Conservation (phyloP, 1,140 invertebrate genomes). For the Panulirus ornatus region DNA sequence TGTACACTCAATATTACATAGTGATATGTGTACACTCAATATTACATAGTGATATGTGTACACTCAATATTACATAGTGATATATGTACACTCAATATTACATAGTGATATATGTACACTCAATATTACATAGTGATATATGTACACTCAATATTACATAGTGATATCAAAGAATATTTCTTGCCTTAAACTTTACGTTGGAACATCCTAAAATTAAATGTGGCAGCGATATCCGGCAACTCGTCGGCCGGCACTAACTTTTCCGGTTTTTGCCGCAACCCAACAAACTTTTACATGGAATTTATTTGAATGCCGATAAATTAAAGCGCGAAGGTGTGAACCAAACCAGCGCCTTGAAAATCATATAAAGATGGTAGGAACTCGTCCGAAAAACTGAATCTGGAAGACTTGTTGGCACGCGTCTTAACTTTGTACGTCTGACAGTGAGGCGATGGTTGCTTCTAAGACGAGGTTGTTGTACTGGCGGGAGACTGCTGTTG, state of each 20-base stretch:
- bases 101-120: too few relatives aligned
- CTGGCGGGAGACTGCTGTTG: too few relatives aligned
- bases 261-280: constrained; percentile 36
- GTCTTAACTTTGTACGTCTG: background rate
- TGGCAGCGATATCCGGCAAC: constrained; percentile 20
- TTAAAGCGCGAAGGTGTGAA: constrained; percentile 58
- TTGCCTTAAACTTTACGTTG: too few relatives aligned
- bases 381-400: background rate
- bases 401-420: background rate
- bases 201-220: too few relatives aligned
- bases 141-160: too few relatives aligned
- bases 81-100: too few relatives aligned
- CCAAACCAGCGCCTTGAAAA: constrained; percentile 47
- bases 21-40: too few relatives aligned
- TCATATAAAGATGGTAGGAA: constrained; percentile 43
- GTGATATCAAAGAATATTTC: too few relatives aligned
- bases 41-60: too few relatives aligned
- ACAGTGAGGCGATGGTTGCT: background rate
- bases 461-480: background rate
- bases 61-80: too few relatives aligned
- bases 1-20: too few relatives aligned
- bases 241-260: constrained; percentile 16
- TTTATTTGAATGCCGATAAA: constrained; percentile 62
- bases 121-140: too few relatives aligned
- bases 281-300: constrained; percentile 56